Evolutionary conservation across 2,888 invertebrate species (phyloP), one percentile per base, ranked within the genome.

Genomic region (Lysandra bellargus): DNA sequence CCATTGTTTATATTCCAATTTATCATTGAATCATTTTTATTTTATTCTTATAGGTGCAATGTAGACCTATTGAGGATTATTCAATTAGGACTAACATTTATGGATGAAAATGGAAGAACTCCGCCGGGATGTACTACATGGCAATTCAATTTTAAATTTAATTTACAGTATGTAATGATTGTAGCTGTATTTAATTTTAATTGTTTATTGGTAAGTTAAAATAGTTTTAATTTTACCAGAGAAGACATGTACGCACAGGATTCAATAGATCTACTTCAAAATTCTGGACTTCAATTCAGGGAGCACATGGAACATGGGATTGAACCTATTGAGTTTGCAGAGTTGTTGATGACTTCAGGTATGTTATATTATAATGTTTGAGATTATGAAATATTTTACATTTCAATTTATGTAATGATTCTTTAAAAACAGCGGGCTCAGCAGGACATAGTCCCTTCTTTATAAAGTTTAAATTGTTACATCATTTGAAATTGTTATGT

Each of bases 81-180:
- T 86, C 99, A 99, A 91, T 95, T 98, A 84, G 97, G 98, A 83
- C 95, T 99, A 81, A 99, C 99, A 75, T 98, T 99, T 92, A 96
- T 98, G 93, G 98, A 99, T 92, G 98, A 99, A 86, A 97, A 97
- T 87, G 99, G 99, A 78, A 97, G 98, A 90, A 97, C 98, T 74
- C 98, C 98, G 23, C 96, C 97, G 14, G 98, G 97, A 78, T 97
- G 96, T 87, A 97, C 97, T 80, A 99, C 99, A 40, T 99, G 99
- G 98, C 99, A 99, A 93, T 99, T 99, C 90, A 99, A 99, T 95
- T 99, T 99, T 91, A 98, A 98, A 93, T 99, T 99, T 88, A 98
- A 98, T 91, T 95, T 99, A 83, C 96, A 97, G 98, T 98, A 95
- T 96, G 96, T 85, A 82, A 77, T 83, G 17, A 79, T 78, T 76